Evolutionary conservation across 2,797 vertebrate species (phyloP).

Genomic region (Rhincodon typus): DNA sequence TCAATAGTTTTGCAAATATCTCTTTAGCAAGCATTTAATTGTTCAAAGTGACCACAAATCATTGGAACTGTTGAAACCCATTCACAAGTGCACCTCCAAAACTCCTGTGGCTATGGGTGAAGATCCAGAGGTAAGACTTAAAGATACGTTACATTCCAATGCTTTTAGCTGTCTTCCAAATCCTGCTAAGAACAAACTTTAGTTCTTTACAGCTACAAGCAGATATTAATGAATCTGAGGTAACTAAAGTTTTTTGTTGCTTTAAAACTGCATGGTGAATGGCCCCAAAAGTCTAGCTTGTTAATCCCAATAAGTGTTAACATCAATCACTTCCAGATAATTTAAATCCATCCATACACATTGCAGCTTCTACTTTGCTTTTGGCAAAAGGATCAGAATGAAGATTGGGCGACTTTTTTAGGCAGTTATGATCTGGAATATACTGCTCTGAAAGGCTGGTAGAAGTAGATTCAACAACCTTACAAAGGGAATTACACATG

Average conservation of each 20-base stretch:
- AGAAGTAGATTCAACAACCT: not conserved
- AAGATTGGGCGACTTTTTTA: not conserved
- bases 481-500: not conserved
- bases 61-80: too few relatives aligned
- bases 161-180: too few relatives aligned
- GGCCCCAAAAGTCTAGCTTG: not conserved
- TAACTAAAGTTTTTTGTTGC: not conserved
- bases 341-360: not conserved
- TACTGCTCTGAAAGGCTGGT: not conserved
- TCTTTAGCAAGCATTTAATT: too few relatives aligned
- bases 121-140: too few relatives aligned
- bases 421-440: not conserved
- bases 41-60: too few relatives aligned
- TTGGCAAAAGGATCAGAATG: not conserved
- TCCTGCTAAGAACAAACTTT: too few relatives aligned
- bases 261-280: not conserved
- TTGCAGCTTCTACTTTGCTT: not conserved
- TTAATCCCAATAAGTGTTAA: not conserved
- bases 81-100: too few relatives aligned
- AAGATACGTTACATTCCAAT: too few relatives aligned
- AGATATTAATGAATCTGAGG: too few relatives aligned
- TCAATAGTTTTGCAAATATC: too few relatives aligned
- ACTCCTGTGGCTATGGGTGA: too few relatives aligned
- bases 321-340: not conserved
- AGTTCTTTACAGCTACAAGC: too few relatives aligned